Percentiles rank a stretch among this genome's conserved stretches.
Evolutionary conservation across 2,113 vertebrate species (phyloP).

Genomic region (Alces alces): DNA sequence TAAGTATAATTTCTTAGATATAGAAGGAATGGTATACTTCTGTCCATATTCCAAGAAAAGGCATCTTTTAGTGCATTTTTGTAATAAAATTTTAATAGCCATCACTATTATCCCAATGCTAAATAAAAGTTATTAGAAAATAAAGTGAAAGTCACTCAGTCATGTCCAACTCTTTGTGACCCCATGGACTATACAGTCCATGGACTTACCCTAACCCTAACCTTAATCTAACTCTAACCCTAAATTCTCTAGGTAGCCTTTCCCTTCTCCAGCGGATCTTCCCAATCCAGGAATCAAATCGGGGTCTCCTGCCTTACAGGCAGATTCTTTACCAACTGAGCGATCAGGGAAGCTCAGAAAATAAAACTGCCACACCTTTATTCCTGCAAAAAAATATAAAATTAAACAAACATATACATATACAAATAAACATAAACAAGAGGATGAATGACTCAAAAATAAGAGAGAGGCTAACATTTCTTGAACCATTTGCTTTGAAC

Average conservation of each 20-base stretch:
- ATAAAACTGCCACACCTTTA: not conserved
- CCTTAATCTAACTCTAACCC: too few species aligned
- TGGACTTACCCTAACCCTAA: not conserved
- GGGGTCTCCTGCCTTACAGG: not conserved
- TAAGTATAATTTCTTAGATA: not conserved
- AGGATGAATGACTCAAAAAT: not conserved
- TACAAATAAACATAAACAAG: not conserved
- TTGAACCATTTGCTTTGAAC: not conserved
- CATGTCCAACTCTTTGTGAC: not conserved
- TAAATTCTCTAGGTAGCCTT: not conserved
- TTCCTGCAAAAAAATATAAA: conserved; percentile 4
- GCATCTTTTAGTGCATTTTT: not conserved
- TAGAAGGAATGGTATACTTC: not conserved
- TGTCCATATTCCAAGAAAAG: not conserved
- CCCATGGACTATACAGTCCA: not conserved
- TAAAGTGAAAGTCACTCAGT: not conserved
- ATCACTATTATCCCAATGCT: not conserved
- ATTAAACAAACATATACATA: not conserved
- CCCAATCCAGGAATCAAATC: not conserved
- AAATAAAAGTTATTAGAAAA: conserved; percentile 22
- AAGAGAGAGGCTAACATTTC: not conserved
- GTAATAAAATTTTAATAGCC: not conserved
- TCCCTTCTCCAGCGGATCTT: not conserved
- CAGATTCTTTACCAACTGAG: not conserved
- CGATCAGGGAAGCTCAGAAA: not conserved